Percentiles rank a stretch among this genome's conserved stretches.
These are phyloP conservation scores for Forbesichthys agassizii DNA, from an alignment of 2,113 vertebrate species.

Conservation along the genomic window DNA sequence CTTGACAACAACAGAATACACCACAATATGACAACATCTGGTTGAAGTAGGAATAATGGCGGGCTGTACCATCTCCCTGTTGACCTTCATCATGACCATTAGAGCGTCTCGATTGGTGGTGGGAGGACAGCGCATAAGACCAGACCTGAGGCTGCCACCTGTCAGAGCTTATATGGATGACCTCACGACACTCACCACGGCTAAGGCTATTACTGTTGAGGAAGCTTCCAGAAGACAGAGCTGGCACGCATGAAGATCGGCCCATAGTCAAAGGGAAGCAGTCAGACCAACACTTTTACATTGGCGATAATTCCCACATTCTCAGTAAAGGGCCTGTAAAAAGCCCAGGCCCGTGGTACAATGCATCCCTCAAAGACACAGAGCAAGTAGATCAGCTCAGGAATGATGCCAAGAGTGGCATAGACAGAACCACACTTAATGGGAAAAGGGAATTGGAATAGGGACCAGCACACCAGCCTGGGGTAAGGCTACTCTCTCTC, in stretches of 20 bases:
- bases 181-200: conserved; percentile 10
- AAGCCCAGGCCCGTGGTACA: not conserved
- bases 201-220: not conserved
- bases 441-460: conserved; percentile 7
- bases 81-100: not conserved
- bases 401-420: not conserved
- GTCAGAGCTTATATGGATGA: conserved; percentile 18
- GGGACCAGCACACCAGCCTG: not conserved
- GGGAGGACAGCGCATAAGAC: not conserved
- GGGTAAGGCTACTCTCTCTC: no score
- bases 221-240: conserved; percentile 5
- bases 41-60: no score
- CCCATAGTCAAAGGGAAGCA: conserved; percentile 10
- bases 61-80: no score
- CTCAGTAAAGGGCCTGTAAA: not conserved
- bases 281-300: conserved; percentile 7
- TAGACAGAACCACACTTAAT: not conserved
- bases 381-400: not conserved
- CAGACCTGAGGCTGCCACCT: not conserved
- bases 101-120: not conserved
- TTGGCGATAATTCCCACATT: conserved; percentile 4
- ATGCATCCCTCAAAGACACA: conserved; percentile 11
- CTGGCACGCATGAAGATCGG: conserved; percentile 6
- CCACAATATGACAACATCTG: no score
- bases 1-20: no score